Evolutionary conservation across 30 jellyfish, hydroid and myxozoan species (phyloP).

Genomic region (Nemopilema nomurai): DNA sequence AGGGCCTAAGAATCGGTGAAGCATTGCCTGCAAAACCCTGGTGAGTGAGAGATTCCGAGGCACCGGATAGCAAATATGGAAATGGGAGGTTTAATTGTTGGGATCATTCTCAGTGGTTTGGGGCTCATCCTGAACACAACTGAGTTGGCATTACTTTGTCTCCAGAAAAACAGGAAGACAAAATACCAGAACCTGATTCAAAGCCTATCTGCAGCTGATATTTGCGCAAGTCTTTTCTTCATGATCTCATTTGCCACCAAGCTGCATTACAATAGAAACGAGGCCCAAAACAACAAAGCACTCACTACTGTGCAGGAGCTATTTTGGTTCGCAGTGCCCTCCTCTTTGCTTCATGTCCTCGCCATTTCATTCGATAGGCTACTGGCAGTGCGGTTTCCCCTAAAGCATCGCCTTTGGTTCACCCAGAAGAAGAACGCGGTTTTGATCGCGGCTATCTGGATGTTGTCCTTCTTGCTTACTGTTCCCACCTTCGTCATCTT

Average conservation of each 20-base stretch:
- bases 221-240: slow-evolving; percentile 30
- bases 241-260: not conserved
- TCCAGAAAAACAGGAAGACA: slow-evolving; percentile 31
- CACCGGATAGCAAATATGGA: not conserved
- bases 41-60: too few species aligned
- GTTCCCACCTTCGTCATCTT: slow-evolving; percentile 18
- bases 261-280: not conserved
- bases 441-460: slow-evolving; percentile 39
- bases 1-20: too few species aligned
- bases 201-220: slow-evolving; percentile 58
- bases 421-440: slow-evolving; percentile 29
- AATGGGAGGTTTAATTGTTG: slow-evolving; percentile 4
- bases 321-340: slow-evolving; percentile 58
- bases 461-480: slow-evolving; percentile 31
- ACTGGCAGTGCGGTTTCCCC: slow-evolving; percentile 60
- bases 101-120: slow-evolving; percentile 19
- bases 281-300: not conserved
- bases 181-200: slow-evolving; percentile 48
- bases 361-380: slow-evolving; percentile 65
- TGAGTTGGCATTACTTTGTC: slow-evolving; percentile 27
- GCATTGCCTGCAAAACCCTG: too few species aligned
- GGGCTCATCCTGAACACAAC: slow-evolving; percentile 35
- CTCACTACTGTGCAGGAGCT: slow-evolving; percentile 19
- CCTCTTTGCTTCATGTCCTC: slow-evolving; percentile 68
- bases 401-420: slow-evolving; percentile 71